These are phyloP conservation scores for Varecia variegata DNA, from an alignment of 2,797 vertebrate species.

Conservation along the genomic window DNA sequence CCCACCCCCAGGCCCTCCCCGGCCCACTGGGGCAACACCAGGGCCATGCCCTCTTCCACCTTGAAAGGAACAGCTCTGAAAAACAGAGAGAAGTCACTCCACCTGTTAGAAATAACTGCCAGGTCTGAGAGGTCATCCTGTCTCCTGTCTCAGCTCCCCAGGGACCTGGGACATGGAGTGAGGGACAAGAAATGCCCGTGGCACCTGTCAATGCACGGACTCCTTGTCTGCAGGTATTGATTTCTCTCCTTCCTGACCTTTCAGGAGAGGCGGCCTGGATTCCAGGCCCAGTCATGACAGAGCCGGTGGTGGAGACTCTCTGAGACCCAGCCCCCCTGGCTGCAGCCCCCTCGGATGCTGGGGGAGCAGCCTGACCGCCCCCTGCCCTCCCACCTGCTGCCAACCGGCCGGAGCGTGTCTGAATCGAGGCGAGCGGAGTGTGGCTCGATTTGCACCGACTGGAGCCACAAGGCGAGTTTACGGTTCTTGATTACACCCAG, in stretches of 20 bases:
- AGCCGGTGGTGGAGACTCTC: background rate
- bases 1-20: background rate
- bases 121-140: background rate
- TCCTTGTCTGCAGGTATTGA: conserved; percentile 42
- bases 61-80: background rate
- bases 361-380: background rate
- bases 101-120: background rate
- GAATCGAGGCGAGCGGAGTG: conserved; percentile 9
- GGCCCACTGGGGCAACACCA: background rate
- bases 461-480: conserved; percentile 55
- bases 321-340: background rate
- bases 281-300: background rate
- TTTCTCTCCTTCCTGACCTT: conserved; percentile 60
- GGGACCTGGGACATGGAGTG: background rate
- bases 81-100: conserved; percentile 5
- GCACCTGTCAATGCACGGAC: background rate
- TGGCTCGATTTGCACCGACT: conserved; percentile 65
- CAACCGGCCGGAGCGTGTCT: background rate
- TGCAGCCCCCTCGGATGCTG: background rate
- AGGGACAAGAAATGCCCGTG: background rate
- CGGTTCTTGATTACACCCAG: conserved; percentile 85
- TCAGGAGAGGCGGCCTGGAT: conserved; percentile 32
- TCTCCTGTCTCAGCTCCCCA: background rate
- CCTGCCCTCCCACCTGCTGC: background rate
- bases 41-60: background rate